phyloP scores from a whole-genome alignment of 2,888 invertebrate genomes.

The Nycteola revayana region DNA sequence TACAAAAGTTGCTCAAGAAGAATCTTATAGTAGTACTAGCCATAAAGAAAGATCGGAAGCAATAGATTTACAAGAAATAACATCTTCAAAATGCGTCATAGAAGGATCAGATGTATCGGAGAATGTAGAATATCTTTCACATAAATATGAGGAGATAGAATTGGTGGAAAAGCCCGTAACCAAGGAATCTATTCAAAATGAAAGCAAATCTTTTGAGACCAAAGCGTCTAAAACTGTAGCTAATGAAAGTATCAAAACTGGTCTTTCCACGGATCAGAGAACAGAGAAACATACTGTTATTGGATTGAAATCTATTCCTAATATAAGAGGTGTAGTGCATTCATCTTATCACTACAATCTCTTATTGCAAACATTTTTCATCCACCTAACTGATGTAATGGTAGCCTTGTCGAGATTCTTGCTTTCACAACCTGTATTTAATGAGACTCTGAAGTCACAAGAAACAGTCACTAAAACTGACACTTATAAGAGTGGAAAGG shows the following conservation, averaged over 20 bases:
- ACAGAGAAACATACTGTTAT: conserved; percentile 52
- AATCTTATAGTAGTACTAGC: conserved; percentile 12
- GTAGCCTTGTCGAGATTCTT: conserved; percentile 67
- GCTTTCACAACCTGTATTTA: conserved; percentile 48
- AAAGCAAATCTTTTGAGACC: conserved; percentile 17
- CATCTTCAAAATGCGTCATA: too few relatives aligned
- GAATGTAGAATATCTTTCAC: conserved; percentile 1
- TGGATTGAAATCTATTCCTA: conserved; percentile 66
- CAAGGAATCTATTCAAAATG: conserved; percentile 11
- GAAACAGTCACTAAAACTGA: conserved; percentile 6
- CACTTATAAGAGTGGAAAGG: conserved; percentile 5
- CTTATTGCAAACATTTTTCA: conserved; percentile 67
- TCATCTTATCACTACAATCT: conserved; percentile 59
- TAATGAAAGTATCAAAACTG: conserved; percentile 8
- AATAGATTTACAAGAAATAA: conserved; percentile 8
- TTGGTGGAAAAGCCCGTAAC: conserved; percentile 20
- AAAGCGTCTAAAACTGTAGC: conserved; percentile 12
- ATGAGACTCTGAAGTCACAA: conserved; percentile 7
- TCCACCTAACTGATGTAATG: conserved; percentile 74
- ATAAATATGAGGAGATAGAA: conserved; percentile 36
- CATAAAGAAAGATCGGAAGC: conserved; percentile 6
- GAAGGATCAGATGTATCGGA: too few relatives aligned
- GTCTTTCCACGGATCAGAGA: conserved; percentile 45
- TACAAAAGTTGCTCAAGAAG: conserved; percentile 12
- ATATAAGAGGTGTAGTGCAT: conserved; percentile 54